A percentile compares a stretch with the other conserved stretches of the same genome.
These are phyloP conservation scores for Watsonalla binaria DNA, from an alignment of 2,888 invertebrate species.

Conservation along the genomic window DNA sequence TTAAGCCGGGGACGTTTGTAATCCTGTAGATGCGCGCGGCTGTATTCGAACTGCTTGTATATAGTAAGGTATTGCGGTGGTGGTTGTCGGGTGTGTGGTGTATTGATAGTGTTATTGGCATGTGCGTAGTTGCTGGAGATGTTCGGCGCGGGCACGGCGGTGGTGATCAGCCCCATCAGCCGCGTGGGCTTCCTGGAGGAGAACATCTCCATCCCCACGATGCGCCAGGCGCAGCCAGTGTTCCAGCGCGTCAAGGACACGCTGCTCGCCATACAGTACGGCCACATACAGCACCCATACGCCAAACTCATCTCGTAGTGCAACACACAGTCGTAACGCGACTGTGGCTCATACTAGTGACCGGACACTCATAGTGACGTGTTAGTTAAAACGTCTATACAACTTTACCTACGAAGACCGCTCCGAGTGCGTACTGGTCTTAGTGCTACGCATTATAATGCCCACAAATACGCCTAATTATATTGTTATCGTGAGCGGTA, in stretches of 20 bases:
- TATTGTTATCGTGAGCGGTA: conserved; percentile 23
- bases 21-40: no score
- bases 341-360: conserved; percentile 23
- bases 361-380: conserved; percentile 36
- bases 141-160: conserved; percentile 99
- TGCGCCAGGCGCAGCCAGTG: conserved; percentile 84
- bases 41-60: no score
- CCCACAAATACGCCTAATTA: conserved; percentile 28
- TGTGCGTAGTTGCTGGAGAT: conserved; percentile 89
- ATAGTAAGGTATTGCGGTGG: no score
- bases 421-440: conserved; percentile 13
- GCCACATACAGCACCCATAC: conserved; percentile 90
- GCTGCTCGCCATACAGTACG: conserved; percentile 94
- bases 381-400: conserved; percentile 33
- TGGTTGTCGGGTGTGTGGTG: background rate
- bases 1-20: no score
- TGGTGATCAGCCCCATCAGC: conserved; percentile 94
- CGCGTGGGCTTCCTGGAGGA: conserved; percentile 88
- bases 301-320: conserved; percentile 74
- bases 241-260: conserved; percentile 85
- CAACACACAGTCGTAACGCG: conserved; percentile 9
- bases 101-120: background rate
- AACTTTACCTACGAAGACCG: conserved; percentile 15
- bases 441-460: conserved; percentile 29
- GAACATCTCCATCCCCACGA: conserved; percentile 84